Evolutionary conservation across 2,888 invertebrate genomes (phyloP), one percentile per base, ranked within the genome.

Genomic region (Morpho helenor): DNA sequence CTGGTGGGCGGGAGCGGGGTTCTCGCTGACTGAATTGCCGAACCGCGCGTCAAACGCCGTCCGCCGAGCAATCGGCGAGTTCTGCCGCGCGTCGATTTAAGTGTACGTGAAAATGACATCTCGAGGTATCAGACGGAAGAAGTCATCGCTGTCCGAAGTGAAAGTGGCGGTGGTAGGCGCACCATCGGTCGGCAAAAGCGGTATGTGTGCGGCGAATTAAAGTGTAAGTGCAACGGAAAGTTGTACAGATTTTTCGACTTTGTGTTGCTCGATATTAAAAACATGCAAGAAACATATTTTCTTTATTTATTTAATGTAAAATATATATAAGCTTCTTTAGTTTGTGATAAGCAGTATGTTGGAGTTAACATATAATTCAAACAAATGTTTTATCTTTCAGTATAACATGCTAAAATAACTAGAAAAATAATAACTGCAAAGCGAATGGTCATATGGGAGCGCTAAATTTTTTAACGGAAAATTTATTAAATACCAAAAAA

Each of bases 121-220:
- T 68, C 93, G 96, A 73, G 96, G 95, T 51, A 96, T 97, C 68
- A 92, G 97, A 70, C 93, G 97, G 73, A 97, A 97, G 91, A 97
- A 97, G 87, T 96, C 97, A 49, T 95, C 96, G 70, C 91, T 97
- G 65, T 94, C 96, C 62, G 97, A 97, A 91, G 95, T 97, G 68
- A 97, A 97, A 92, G 95, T 98, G 72, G 97, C 96, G 47, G 96
- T 98, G 69, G 92, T 97, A 68, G 98, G 98, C 58, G 96, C 96
- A 59, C 96, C 97, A 10, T 95, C 95, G 65, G 97, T 98, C 66
- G 97, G 97, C 63, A 98, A 98, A 91, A 97, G 96, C 85, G 98
- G 98, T 97, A 92, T 89, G 93, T 91, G 64, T 66, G 64, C 47
- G 56, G 40, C 22, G 23, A 49, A 23, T 50, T 42, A 57, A 58